phyloP scores from a whole-genome alignment of 2,797 vertebrate species.

The Bradypus variegatus region DNA sequence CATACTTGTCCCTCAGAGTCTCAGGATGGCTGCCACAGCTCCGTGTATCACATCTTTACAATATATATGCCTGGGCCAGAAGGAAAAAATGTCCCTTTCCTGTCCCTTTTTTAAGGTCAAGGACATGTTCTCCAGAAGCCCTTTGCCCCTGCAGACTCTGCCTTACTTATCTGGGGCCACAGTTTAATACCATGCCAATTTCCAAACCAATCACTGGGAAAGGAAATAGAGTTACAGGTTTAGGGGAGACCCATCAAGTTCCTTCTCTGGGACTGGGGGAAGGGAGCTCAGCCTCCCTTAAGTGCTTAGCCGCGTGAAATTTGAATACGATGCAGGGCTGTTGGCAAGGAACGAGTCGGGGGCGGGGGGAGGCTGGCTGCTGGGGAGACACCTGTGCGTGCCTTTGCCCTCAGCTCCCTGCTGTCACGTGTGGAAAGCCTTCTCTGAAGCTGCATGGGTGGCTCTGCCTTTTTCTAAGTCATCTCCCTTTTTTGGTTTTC shows the following conservation, averaged over 20 bases:
- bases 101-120: background rate
- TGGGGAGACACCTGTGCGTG: too few species aligned
- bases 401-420: background rate
- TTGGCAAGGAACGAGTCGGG: too few species aligned
- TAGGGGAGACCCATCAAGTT: background rate
- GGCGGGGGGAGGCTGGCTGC: background rate
- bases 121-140: background rate
- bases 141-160: too few species aligned
- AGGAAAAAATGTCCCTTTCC: background rate
- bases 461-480: background rate
- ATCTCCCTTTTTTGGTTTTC: background rate
- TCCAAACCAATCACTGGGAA: background rate
- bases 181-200: background rate
- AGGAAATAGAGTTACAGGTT: background rate
- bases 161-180: background rate
- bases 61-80: background rate
- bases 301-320: background rate
- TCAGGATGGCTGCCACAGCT: background rate
- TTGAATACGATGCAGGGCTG: background rate
- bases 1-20: background rate
- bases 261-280: background rate
- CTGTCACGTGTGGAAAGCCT: background rate
- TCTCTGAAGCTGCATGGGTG: accelerated
- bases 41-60: background rate
- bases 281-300: background rate